These are phyloP conservation scores for Sminthurinus signatus DNA, from an alignment of 1,140 invertebrate genomes.

Conservation along the genomic window DNA sequence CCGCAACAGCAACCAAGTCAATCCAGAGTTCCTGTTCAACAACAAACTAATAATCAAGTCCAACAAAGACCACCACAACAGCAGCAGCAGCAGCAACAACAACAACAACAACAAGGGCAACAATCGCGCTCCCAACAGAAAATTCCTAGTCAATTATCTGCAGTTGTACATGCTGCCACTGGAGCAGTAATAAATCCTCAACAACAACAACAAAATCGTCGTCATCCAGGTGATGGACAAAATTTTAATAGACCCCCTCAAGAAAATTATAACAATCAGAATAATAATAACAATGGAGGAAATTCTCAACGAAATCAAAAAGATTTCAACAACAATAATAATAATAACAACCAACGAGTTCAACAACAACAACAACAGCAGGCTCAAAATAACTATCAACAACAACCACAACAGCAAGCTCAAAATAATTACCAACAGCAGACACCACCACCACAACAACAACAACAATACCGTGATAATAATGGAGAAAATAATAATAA, in stretches of 20 bases:
- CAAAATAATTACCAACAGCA: not conserved
- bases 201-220: not conserved
- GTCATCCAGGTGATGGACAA: not conserved
- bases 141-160: constrained; percentile 5
- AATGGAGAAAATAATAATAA: not conserved
- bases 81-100: constrained; percentile 6
- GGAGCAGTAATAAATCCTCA: not conserved
- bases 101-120: not conserved
- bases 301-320: not conserved
- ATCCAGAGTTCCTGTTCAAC: not conserved
- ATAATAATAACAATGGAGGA: not conserved
- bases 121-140: not conserved
- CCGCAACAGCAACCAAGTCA: not conserved
- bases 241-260: not conserved
- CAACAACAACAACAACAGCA: not conserved
- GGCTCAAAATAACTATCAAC: no score
- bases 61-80: not conserved
- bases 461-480: not conserved
- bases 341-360: not conserved
- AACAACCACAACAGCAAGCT: not conserved
- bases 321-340: not conserved
- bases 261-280: not conserved
- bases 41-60: constrained; percentile 3
- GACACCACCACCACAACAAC: not conserved
- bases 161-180: not conserved